Evolutionary conservation across 2,888 invertebrate genomes (phyloP), one percentile per base, ranked within the genome.

Genomic region (Lobophora halterata): DNA sequence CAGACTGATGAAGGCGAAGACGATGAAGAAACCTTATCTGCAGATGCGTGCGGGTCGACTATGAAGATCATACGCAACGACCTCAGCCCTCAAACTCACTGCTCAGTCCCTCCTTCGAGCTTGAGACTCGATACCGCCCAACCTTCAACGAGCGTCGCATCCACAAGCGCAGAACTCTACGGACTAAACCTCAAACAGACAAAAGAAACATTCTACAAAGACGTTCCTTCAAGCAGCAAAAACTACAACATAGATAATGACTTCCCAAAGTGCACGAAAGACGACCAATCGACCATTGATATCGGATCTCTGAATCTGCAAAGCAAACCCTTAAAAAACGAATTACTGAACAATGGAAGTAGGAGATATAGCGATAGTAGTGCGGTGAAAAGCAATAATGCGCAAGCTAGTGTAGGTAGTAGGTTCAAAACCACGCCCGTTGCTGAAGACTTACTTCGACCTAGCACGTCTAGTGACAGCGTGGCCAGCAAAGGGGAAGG

Each of bases 1-100:
- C 60, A 80, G 82, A 79, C 80, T 46, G 86, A 89, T 6, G 90
- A 89, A 61, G 87, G 85, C 8, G 91, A 90, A 54, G 90, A 90
- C 39, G 90, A 90, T 46, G 89, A 88, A 56, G 86, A 89, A 36
- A 90, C 90, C 0, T 59, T 90, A 6, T 90, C 90, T 20, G 78
- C 75, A 8, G 90, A 89, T 31, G 80, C 86, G 0, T 85, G 79
- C 49, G 71, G 61, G 55, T 79, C 80, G 1, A 77, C 82, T 27
- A 77, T 76, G 45, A 70, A 50, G 41, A 52, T 78, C 33, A 82
- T 80, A 28, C 72, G 61, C 33, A 83, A 82, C 50, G 81, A 85
- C 37, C 69, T 83, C 32, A 75, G 76, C 14, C 71, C 76, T 3
- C 67, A 61, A n/a, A 45, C 62, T 1, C 48, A 52, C 33, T 24